A percentile compares a stretch with the other conserved stretches of the same genome.
These are phyloP conservation scores for Boloria euphrosyne DNA, from an alignment of 2,888 invertebrate genomes.

Conservation along the genomic window DNA sequence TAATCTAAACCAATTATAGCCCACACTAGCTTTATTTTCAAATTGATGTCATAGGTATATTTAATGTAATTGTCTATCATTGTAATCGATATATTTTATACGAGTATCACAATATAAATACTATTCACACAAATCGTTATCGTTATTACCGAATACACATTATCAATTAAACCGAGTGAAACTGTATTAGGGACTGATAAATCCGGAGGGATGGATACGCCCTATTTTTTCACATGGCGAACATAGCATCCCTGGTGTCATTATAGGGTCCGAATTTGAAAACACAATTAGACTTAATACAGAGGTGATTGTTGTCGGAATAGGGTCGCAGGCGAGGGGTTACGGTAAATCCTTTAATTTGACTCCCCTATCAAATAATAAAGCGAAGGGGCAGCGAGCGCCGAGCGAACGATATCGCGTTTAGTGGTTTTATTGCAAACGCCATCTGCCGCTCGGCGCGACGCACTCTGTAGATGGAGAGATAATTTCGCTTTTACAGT, in stretches of 20 bases:
- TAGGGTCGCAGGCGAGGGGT: conserved; percentile 76
- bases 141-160: neutral
- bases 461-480: conserved; percentile 65
- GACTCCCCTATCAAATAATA: conserved; percentile 82
- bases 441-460: conserved; percentile 75
- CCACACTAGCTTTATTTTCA: neutral
- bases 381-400: conserved; percentile 69
- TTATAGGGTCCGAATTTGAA: conserved; percentile 79
- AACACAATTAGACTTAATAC: conserved; percentile 83
- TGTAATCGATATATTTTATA: neutral
- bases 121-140: neutral
- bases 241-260: conserved; percentile 60
- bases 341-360: conserved; percentile 82
- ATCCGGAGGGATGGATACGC: conserved; percentile 63
- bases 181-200: conserved; percentile 69
- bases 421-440: conserved; percentile 83
- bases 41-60: neutral
- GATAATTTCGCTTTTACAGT: conserved; percentile 77
- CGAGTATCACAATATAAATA: neutral
- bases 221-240: conserved; percentile 76
- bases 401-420: conserved; percentile 75
- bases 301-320: conserved; percentile 81
- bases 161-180: conserved; percentile 46
- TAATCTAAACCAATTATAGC: conserved; percentile 19
- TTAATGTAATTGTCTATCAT: neutral